Evolutionary conservation across 2,888 invertebrate species (phyloP).

Genomic region (Erynnis tages): DNA sequence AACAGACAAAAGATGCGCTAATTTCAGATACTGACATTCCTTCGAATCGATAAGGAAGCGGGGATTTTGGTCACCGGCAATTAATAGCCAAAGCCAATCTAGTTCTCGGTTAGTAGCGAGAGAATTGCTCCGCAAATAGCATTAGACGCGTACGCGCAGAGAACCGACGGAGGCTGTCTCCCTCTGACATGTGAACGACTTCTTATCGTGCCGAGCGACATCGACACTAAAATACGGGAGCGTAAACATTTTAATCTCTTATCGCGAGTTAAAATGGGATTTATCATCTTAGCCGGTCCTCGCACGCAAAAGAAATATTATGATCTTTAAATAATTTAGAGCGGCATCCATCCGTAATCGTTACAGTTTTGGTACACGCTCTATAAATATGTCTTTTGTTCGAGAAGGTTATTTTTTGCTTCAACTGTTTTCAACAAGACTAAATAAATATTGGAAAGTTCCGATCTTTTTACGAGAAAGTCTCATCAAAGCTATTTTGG

Average conservation of each 20-base stretch:
- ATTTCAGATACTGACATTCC: no score
- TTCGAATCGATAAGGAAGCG: conserved; percentile 1
- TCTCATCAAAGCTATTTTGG: conserved; percentile 1
- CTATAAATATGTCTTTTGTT: conserved; percentile 14
- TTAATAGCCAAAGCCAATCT: conserved; percentile 34
- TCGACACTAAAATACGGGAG: conserved; percentile 52
- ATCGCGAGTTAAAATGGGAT: conserved; percentile 2
- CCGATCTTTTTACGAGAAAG: no score
- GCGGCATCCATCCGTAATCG: neutral
- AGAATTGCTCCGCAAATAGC: conserved; percentile 68
- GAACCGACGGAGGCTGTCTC: conserved; percentile 47
- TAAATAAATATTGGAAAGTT: no score
- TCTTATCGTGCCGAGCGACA: conserved; percentile 66
- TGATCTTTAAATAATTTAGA: conserved; percentile 4
- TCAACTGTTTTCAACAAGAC: no score
- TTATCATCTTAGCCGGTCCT: neutral
- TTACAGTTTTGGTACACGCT: neutral
- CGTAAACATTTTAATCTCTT: conserved; percentile 29
- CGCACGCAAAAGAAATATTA: neutral
- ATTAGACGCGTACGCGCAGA: conserved; percentile 38
- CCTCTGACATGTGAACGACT: conserved; percentile 67
- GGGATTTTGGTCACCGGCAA: conserved; percentile 7
- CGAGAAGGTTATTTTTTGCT: conserved; percentile 23
- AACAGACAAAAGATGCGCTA: no score
- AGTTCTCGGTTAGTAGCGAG: conserved; percentile 48